Evolutionary conservation across 92 coral and sea anemone genomes (phyloP), one percentile per base, ranked within the genome.

Genomic region (Blastomussa wellsi): DNA sequence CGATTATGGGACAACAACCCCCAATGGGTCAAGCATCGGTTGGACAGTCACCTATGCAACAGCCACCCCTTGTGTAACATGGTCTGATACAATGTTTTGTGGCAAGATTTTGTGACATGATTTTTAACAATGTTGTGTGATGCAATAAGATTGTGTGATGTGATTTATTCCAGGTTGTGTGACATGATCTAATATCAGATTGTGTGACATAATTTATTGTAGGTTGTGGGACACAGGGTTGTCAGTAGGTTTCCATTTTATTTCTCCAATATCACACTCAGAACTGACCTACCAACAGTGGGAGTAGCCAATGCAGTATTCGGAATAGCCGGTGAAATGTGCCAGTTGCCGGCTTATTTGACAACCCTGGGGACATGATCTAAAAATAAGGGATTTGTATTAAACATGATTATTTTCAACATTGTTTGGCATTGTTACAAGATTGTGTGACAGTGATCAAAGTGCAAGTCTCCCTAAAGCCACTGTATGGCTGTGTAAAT

Each of bases 11-110:
- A 19, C 92, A 92, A 72, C 91, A 89, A 47, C 80, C 94, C 8
- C 87, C 89, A 0, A 68, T 91, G 85, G 94, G 94, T 7, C 86
- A 90, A 74, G 85, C 85, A 26, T 82, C 96, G 12, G 93, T 94
- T 81, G 93, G 93, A 41, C 95, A 93, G 53, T 78, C 95, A 66
- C 89, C 92, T 2, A 93, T 93, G 91, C 90, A 91, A 6, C 97
- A 92, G 32, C 95, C 95, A 67, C 88, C 88, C 15, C 76, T 76
- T 48, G 88, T 85, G 52, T 85, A 9, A 51, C 62, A 29, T 2
- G 17, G 29, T 3, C 24, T 5, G 32, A n/a, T 1, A 31, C 64
- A 76, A 76, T 8, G 26, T 76, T 28, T 20, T 74, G 79, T 75
- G 38, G 11, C 35, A 24, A 2, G 51, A 35, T 33, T 49, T 73